Percentiles rank a stretch among this genome's conserved stretches.
phyloP scores from a whole-genome alignment of 2,113 vertebrate genomes.

The Centropus unirufus region DNA sequence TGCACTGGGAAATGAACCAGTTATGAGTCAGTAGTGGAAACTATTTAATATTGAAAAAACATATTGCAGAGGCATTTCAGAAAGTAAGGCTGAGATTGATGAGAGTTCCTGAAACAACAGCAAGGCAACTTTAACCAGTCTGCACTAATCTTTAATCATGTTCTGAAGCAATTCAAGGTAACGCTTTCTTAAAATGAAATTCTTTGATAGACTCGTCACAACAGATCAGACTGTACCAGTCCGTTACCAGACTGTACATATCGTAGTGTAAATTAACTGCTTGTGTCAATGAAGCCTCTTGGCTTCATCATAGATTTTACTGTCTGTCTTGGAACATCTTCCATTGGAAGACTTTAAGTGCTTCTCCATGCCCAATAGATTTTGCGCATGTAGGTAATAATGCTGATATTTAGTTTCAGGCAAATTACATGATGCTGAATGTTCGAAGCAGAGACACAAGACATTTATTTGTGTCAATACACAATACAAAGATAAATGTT shows the following conservation, averaged over 20 bases:
- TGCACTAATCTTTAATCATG: not conserved
- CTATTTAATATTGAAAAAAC: conserved; percentile 46
- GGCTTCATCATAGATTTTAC: not conserved
- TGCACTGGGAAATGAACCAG: conserved; percentile 37
- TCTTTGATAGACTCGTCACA: not conserved
- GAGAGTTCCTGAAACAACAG: not conserved
- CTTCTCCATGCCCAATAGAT: not conserved
- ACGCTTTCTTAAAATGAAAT: not conserved
- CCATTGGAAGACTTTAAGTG: not conserved
- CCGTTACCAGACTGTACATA: not conserved
- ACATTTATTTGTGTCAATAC: not conserved
- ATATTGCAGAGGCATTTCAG: conserved; percentile 40
- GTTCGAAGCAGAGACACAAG: not conserved
- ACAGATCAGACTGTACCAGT: not conserved
- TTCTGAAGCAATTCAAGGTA: not conserved
- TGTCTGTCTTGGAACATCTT: not conserved
- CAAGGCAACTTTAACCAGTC: not conserved
- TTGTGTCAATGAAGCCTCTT: not conserved
- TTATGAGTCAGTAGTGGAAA: conserved; percentile 64
- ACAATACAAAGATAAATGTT: not conserved
- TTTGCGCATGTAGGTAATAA: not conserved
- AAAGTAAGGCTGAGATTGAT: conserved; percentile 24
- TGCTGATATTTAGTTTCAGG: not conserved
- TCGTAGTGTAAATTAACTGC: not conserved
- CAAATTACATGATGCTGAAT: not conserved